A percentile compares a stretch with the other conserved stretches of the same genome.
These are phyloP conservation scores for Tamias sibiricus DNA, from an alignment of 2,113 vertebrate genomes.

Conservation along the genomic window DNA sequence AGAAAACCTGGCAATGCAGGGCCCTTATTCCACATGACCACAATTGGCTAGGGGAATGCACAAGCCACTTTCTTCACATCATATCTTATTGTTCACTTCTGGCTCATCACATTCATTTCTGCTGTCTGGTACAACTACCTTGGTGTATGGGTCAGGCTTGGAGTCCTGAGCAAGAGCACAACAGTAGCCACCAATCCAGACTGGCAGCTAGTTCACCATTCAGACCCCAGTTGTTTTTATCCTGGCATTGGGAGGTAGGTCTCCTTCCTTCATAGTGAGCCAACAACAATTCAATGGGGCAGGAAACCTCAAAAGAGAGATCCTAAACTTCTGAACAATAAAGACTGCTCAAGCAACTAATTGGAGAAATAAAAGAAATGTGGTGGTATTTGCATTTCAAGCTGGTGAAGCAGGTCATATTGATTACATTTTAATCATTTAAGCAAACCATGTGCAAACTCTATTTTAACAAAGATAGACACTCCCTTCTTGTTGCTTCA, in stretches of 20 bases:
- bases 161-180: not conserved
- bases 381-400: conserved; percentile 38
- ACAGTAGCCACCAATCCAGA: not conserved
- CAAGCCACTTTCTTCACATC: not conserved
- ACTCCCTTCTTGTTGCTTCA: not conserved
- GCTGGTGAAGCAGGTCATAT: not conserved
- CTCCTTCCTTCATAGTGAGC: not conserved
- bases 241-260: not conserved
- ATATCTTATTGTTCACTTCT: not conserved
- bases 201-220: not conserved
- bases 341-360: conserved; percentile 64
- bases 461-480: not conserved
- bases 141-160: not conserved
- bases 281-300: not conserved
- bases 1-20: not conserved
- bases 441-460: conserved; percentile 4
- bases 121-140: not conserved
- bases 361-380: conserved; percentile 65
- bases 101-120: not conserved
- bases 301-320: conserved; percentile 37
- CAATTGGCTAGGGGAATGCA: not conserved
- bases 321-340: conserved; percentile 39
- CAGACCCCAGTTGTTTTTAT: not conserved
- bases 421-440: conserved; percentile 39
- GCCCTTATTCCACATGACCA: not conserved